phyloP scores from a whole-genome alignment of 2,113 vertebrate species.

The Tachysurus vachellii region DNA sequence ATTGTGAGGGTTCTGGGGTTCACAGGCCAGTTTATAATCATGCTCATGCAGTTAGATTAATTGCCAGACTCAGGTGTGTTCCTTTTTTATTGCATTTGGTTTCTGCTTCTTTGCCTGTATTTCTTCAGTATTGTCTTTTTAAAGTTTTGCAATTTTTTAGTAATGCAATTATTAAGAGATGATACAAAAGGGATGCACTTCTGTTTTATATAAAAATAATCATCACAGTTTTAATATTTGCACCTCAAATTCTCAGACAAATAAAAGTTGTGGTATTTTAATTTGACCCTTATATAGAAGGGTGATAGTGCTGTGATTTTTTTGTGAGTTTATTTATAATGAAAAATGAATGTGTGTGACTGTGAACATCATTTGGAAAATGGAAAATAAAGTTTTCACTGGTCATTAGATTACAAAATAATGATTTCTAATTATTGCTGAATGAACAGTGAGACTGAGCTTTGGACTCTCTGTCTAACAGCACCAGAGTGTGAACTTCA shows the following conservation, averaged over 20 bases:
- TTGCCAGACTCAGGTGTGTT: too few species aligned
- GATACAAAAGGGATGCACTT: too few species aligned
- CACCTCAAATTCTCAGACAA: not conserved
- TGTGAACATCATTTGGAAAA: not conserved
- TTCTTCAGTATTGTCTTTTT: too few species aligned
- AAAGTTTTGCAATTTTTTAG: too few species aligned
- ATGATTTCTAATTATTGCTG: not conserved
- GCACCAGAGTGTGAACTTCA: not conserved
- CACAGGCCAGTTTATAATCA: too few species aligned
- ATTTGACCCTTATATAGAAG: not conserved
- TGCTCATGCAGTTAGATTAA: too few species aligned
- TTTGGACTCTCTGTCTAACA: not conserved
- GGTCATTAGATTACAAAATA: not conserved
- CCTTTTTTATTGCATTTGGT: too few species aligned
- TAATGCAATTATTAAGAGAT: too few species aligned
- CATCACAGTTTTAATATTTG: not conserved
- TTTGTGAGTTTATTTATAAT: not conserved
- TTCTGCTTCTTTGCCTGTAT: too few species aligned
- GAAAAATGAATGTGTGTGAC: not conserved
- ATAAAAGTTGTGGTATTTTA: not conserved
- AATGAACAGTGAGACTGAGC: not conserved
- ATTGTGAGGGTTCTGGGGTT: too few species aligned
- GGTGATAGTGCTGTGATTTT: not conserved
- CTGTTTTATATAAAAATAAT: too few species aligned
- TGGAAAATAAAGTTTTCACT: constrained; percentile 13